Evolutionary conservation across 2,888 invertebrate species (phyloP).

Genomic region (Cyclophora albipunctata): DNA sequence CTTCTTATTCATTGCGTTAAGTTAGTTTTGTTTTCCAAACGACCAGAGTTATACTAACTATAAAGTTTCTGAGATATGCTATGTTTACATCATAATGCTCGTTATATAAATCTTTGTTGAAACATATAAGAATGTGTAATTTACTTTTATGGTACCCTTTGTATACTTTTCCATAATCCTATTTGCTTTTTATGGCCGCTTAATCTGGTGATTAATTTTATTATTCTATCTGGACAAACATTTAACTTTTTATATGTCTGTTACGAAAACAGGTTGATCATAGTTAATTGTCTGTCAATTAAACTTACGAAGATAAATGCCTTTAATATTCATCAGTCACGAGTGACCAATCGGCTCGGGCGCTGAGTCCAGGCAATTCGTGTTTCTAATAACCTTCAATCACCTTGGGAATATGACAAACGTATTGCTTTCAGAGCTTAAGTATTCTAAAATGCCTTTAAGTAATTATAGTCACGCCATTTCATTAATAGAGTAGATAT

Average conservation of each 20-base stretch:
- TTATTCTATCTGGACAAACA: too few relatives aligned
- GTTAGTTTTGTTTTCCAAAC: slow-evolving; percentile 54
- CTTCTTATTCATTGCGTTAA: slow-evolving; percentile 64
- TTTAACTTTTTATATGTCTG: too few relatives aligned
- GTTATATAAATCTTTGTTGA: slow-evolving; percentile 15
- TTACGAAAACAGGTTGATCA: too few relatives aligned
- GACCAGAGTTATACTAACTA: slow-evolving; percentile 41
- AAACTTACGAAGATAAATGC: slow-evolving; percentile 4
- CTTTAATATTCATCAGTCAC: slow-evolving; percentile 12
- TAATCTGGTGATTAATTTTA: not conserved
- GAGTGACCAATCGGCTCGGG: slow-evolving; percentile 22
- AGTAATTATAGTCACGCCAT: slow-evolving; percentile 22
- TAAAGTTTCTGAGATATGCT: slow-evolving; percentile 27
- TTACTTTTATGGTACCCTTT: slow-evolving; percentile 1
- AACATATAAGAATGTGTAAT: slow-evolving; percentile 7
- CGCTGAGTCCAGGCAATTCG: slow-evolving; percentile 27
- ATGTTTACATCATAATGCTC: slow-evolving; percentile 5
- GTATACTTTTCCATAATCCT: too few relatives aligned
- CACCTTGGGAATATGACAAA: slow-evolving; percentile 22
- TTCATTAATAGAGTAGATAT: slow-evolving; percentile 17
- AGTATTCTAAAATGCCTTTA: slow-evolving; percentile 4
- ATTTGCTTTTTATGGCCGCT: slow-evolving; percentile 1
- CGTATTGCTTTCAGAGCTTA: slow-evolving; percentile 6
- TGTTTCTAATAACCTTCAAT: slow-evolving; percentile 39
- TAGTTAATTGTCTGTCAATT: not conserved